Base-by-base conservation (phyloP, 2,888 invertebrate genomes). In the Acrocera orbiculus region DNA sequence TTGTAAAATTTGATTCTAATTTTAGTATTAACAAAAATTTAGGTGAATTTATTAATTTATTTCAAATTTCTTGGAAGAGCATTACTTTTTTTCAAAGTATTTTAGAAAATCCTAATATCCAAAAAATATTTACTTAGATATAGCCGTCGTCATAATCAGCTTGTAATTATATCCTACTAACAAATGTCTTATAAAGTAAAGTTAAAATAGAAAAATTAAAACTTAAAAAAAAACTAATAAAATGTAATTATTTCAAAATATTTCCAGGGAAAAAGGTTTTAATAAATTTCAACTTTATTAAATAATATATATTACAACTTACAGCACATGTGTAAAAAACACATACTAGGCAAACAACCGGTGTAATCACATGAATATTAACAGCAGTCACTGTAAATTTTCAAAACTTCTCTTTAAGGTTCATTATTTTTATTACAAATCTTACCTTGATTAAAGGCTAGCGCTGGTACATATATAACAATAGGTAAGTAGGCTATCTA, bases 271-370 rank as follows among this genome's bases (percentile, higher is more conserved):
- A 25, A 13, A 10, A 27, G 13, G 10, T 25, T 25, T 11, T 25
- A 25, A 25, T 25, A 25, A 25, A 25, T 25, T 7, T 11, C 13
- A 25, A 25, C 13, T 11, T 13, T 25, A 25, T 29, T n/a, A 4
- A 30, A 17, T n/a, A 15, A 2, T 22, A 10, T 22, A 10, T 22
- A 5, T 23, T 9, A 11, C 11, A 40, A 66, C 75, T 69, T 63
- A 82, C 81, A 54, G 79, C 68, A 45, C 79, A 76, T 2, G 83
- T 87, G 50, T 87, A 87, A 54, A 87, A 81, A 37, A 85, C 81
- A 58, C 86, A 87, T 35, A 87, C 77, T 24, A 80, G 51, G 49
- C 85, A 85, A 8, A 86, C 80, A 24, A 81, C 72, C 3, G 85
- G 76, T 2, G 86, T 83, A 8, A 85, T 76, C 16, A 80, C 64